Conservation (phyloP, 2,888 invertebrate species). For the Idaea biselata region DNA sequence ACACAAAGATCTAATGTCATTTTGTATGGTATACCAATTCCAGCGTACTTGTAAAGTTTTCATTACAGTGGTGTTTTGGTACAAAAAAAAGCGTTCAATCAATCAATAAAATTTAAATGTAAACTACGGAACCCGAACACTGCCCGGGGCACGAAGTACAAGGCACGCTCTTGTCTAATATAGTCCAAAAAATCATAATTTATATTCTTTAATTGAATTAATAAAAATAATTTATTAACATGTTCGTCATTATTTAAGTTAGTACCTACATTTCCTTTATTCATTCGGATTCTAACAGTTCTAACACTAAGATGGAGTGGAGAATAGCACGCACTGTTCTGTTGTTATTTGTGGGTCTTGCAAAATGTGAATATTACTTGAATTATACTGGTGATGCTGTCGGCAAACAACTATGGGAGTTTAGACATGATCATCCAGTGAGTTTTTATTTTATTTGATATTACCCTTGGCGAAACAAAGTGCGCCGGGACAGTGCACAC, state of each 20-base stretch:
- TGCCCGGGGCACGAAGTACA: too few species aligned
- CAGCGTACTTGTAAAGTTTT: too few species aligned
- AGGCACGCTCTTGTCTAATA: too few species aligned
- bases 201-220: not conserved
- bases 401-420: slow-evolving; percentile 23
- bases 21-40: too few species aligned
- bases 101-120: too few species aligned
- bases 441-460: slow-evolving; percentile 10
- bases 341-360: not conserved
- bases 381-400: slow-evolving; percentile 19
- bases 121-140: too few species aligned
- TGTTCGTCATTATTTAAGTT: not conserved
- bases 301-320: not conserved
- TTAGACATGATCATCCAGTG: slow-evolving; percentile 22
- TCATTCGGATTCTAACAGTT: not conserved
- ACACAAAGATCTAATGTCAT: too few species aligned
- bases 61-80: too few species aligned
- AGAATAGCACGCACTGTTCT: not conserved
- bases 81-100: too few species aligned
- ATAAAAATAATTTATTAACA: not conserved
- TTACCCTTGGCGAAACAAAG: too few species aligned
- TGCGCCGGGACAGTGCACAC: too few species aligned
- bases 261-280: not conserved
- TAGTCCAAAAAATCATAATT: too few species aligned
- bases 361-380: slow-evolving; percentile 3